Evolutionary conservation across 2,888 invertebrate genomes (phyloP).

Genomic region (Drosophila colorata): DNA sequence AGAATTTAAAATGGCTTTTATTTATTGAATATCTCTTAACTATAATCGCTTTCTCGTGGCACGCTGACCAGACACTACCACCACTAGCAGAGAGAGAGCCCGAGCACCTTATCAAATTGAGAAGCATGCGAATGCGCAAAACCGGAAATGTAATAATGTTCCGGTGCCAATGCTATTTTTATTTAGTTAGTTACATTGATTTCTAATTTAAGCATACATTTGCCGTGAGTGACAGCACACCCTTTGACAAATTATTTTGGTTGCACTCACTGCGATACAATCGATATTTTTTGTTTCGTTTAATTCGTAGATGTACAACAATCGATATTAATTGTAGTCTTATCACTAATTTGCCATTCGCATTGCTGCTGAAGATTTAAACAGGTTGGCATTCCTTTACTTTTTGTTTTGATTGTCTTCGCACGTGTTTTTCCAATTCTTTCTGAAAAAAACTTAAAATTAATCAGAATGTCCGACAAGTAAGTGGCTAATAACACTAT

Average conservation of each 20-base stretch:
- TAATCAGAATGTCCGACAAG: slow-evolving; percentile 82
- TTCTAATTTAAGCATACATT: slow-evolving; percentile 17
- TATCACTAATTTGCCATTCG: slow-evolving; percentile 23
- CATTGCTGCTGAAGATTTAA: background rate
- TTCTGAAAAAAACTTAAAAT: slow-evolving; percentile 31
- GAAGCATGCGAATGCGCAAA: slow-evolving; percentile 34
- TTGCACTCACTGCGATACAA: background rate
- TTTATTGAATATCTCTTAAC: too few species aligned
- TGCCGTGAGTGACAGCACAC: background rate
- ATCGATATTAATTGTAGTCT: background rate
- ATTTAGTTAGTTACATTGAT: slow-evolving; percentile 1
- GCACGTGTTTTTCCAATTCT: slow-evolving; percentile 63
- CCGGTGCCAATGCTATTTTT: slow-evolving; percentile 31
- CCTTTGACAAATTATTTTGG: background rate
- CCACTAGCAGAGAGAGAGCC: slow-evolving; percentile 22
- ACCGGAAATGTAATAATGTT: slow-evolving; percentile 29
- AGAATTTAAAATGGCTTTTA: too few species aligned
- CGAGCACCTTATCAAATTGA: slow-evolving; percentile 21
- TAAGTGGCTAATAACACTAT: slow-evolving; percentile 47
- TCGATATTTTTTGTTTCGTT: slow-evolving; percentile 11
- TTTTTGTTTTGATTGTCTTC: slow-evolving; percentile 72
- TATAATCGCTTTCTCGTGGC: slow-evolving; percentile 6
- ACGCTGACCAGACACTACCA: background rate
- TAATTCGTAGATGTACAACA: background rate
- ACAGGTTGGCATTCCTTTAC: slow-evolving; percentile 45